Evolutionary conservation across 2,888 invertebrate genomes (phyloP).

Genomic region (Cephus nigrinus): DNA sequence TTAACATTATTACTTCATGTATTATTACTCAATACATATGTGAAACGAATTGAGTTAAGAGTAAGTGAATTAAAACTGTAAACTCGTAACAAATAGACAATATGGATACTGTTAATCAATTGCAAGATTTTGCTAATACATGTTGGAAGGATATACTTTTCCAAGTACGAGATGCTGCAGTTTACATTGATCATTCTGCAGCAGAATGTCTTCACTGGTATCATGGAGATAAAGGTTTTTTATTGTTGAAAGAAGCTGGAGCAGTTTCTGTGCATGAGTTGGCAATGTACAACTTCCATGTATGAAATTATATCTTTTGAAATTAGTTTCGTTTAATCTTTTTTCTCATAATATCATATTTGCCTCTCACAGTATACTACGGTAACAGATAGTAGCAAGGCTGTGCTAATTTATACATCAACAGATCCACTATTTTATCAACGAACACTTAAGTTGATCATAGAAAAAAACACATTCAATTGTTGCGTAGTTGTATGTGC

Average conservation of each 20-base stretch:
- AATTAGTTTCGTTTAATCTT: not conserved
- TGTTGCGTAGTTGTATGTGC: constrained; percentile 73
- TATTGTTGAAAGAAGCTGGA: constrained; percentile 71
- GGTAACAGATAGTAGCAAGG: constrained; percentile 63
- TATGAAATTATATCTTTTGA: constrained; percentile 28
- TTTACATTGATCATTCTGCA: constrained; percentile 74
- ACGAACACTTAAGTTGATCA: constrained; percentile 71
- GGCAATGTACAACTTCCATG: constrained; percentile 66
- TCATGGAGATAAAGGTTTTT: constrained; percentile 70
- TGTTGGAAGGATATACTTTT: constrained; percentile 75
- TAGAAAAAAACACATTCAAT: constrained; percentile 72
- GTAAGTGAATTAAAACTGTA: too few species aligned
- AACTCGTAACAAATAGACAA: too few species aligned
- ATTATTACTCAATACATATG: too few species aligned
- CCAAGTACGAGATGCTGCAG: constrained; percentile 73
- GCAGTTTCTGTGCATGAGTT: constrained; percentile 74
- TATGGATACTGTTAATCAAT: not conserved
- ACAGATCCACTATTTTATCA: constrained; percentile 70
- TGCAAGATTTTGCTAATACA: constrained; percentile 65
- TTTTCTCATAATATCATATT: constrained; percentile 59
- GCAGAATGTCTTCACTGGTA: constrained; percentile 79
- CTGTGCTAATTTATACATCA: constrained; percentile 71
- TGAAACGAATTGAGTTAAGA: too few species aligned
- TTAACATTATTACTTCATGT: too few species aligned
- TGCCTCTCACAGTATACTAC: constrained; percentile 59